These are phyloP conservation scores for Boleophthalmus pectinirostris DNA, from an alignment of 2,113 vertebrate species.

Conservation along the genomic window DNA sequence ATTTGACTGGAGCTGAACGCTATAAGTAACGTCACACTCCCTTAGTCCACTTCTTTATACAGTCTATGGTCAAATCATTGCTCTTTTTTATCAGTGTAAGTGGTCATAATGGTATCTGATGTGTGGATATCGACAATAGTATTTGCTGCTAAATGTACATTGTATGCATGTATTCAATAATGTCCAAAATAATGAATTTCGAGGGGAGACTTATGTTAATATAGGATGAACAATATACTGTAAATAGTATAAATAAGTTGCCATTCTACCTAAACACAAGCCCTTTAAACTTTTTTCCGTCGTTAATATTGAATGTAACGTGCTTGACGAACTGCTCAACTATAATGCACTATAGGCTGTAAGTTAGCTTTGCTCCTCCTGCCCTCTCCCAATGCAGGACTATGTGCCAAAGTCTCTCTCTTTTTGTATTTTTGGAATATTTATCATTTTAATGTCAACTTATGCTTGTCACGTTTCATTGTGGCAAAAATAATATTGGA, in stretches of 20 bases:
- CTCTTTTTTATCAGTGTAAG: neutral
- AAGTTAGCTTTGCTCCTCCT: constrained; percentile 27
- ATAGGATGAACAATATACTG: constrained; percentile 37
- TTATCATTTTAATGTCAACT: constrained; percentile 1
- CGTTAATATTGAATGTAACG: constrained; percentile 58
- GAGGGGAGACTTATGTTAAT: constrained; percentile 36
- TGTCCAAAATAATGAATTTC: constrained; percentile 26
- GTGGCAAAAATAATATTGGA: neutral
- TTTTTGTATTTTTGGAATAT: constrained; percentile 23
- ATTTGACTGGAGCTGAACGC: too few species aligned
- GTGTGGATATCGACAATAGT: constrained; percentile 8
- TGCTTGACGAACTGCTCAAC: constrained; percentile 23
- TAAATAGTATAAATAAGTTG: constrained; percentile 51
- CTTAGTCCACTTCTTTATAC: too few species aligned
- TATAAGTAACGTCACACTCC: too few species aligned
- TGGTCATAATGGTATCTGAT: constrained; percentile 3
- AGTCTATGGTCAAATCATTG: neutral
- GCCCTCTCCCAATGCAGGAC: constrained; percentile 28
- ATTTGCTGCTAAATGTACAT: constrained; percentile 64
- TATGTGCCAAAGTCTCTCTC: constrained; percentile 53
- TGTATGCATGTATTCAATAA: constrained; percentile 33
- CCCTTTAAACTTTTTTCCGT: constrained; percentile 38
- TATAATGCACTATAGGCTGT: constrained; percentile 44
- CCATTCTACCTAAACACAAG: constrained; percentile 41
- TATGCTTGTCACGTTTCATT: constrained; percentile 1